Evolutionary conservation across 2,113 vertebrate genomes (phyloP), one percentile per base, ranked within the genome.

Genomic region (Malaclemys terrapin): DNA sequence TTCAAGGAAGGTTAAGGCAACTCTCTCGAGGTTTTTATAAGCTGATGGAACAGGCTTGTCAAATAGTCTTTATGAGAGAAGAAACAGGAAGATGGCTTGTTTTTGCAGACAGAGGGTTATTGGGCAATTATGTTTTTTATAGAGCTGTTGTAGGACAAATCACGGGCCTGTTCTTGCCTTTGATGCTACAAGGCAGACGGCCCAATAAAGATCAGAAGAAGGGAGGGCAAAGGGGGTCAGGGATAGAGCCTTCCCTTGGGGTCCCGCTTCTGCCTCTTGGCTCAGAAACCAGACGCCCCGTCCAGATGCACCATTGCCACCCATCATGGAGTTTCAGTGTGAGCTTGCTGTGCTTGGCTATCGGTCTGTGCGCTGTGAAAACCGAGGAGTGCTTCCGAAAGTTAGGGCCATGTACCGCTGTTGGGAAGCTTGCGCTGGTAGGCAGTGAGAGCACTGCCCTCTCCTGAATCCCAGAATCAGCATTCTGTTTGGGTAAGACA

Each of bases 81-180:
- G 98, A 98, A 98, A 98, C 98, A 98, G 98, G 98, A 98, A 98
- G 98, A 98, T 98, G 97, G 97, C 96, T 98, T 98, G 97, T 96
- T 98, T 98, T 97, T 96, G 97, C 98, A 98, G 98, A 98, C 98
- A 98, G 98, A 93, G 78, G 97, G 98, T 98, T 98, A 98, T 97
- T 98, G 98, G 97, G 98, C 98, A 98, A 98, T 98, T 98, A 98
- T 97, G 96, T 92, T 98, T 98, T 98, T 98, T 98, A 98, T 98
- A 97, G 98, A 98, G 96, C 98, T 97, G 98, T 98, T 96, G 97
- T 97, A 93, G 97, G 98, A 98, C 98, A 98, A 98, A 98, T 98
- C 98, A 84, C 95, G 96, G 98, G 94, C 95, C 97, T 93, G 94
- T 97, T 97, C 95, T 97, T 98, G 96, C 97, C 98, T 98, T 98